phyloP scores from a whole-genome alignment of 2,888 invertebrate species.

The Macaria liturata region DNA sequence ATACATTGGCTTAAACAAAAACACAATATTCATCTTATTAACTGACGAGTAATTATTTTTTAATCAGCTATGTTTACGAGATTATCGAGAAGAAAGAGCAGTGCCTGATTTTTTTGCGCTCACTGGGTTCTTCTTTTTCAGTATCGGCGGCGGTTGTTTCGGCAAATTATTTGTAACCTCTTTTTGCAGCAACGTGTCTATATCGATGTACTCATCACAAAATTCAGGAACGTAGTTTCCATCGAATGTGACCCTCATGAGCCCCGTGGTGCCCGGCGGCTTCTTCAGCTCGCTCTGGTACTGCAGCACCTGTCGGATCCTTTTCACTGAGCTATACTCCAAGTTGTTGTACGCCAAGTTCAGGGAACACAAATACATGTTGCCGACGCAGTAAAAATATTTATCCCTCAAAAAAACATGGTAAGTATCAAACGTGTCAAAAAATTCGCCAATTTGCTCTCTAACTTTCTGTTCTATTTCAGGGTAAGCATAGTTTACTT shows the following conservation, averaged over 20 bases:
- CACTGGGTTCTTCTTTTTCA: not conserved
- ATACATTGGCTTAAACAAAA: too few relatives aligned
- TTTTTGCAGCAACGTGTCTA: slow-evolving; percentile 39
- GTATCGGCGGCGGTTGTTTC: too few relatives aligned
- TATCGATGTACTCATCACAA: slow-evolving; percentile 43
- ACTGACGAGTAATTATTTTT: too few relatives aligned
- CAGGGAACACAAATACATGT: slow-evolving; percentile 51
- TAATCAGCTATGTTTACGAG: too few relatives aligned
- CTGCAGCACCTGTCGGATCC: slow-evolving; percentile 42
- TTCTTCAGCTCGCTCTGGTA: slow-evolving; percentile 44
- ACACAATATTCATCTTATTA: too few relatives aligned
- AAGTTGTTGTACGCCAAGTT: slow-evolving; percentile 59
- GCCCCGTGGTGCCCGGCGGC: slow-evolving; percentile 36
- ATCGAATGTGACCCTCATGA: slow-evolving; percentile 50
- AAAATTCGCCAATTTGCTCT: slow-evolving; percentile 41
- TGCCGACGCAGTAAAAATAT: slow-evolving; percentile 44
- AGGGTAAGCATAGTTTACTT: slow-evolving; percentile 1
- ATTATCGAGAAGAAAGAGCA: too few relatives aligned
- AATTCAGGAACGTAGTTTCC: slow-evolving; percentile 49
- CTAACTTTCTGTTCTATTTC: slow-evolving; percentile 37
- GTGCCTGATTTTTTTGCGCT: too few relatives aligned
- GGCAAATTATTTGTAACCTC: slow-evolving; percentile 12
- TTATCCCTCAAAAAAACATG: slow-evolving; percentile 34
- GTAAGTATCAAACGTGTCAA: slow-evolving; percentile 41
- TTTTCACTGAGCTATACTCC: slow-evolving; percentile 39